Base-by-base conservation (phyloP, 2,888 invertebrate genomes). In the Cylloceria caligata region DNA sequence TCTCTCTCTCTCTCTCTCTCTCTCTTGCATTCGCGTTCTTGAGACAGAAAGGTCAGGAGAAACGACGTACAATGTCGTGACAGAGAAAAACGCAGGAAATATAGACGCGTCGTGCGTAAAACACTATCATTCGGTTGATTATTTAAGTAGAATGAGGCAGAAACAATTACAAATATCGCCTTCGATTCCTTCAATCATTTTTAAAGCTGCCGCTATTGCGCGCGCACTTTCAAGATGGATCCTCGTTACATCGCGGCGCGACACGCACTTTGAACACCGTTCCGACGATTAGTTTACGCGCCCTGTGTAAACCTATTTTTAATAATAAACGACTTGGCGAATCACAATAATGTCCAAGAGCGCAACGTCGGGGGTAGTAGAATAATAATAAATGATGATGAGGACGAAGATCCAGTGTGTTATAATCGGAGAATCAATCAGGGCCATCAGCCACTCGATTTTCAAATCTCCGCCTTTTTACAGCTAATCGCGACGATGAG, bases 401-500 rank as follows among this genome's bases (percentile, higher is more conserved):
- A n/a, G n/a, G n/a, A n/a, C n/a, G n/a, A n/a, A n/a, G n/a, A n/a
- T n/a, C n/a, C n/a, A n/a, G n/a, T n/a, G n/a, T 36, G 9, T 39
- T 19, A 21, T 62, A 2, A 21, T 11, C 19, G 19, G 9, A 39
- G 13, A 39, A 13, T 34, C 57, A 57, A 57, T 57, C 57, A 57
- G 2, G 16, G 7, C 34, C 5, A n/a, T 24, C 34, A n/a, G 9
- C 16, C 36, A 0, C 1, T 9, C 34, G 34, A 60, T 60, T 60
- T 60, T 60, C 13, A 60, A 60, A 60, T 60, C 49, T 49, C 24
- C 45, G 47, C 72, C 55, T 13, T 30, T 49, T 57, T 30, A 19
- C 52, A 36, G 34, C 2, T 34, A 7, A 34, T 60, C 36, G 19
- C 30, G 30, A 4, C 5, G 7, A 57, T 30, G 30, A 57, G 16